Conservation (phyloP, 2,113 vertebrate genomes). For the Falco punctatus region DNA sequence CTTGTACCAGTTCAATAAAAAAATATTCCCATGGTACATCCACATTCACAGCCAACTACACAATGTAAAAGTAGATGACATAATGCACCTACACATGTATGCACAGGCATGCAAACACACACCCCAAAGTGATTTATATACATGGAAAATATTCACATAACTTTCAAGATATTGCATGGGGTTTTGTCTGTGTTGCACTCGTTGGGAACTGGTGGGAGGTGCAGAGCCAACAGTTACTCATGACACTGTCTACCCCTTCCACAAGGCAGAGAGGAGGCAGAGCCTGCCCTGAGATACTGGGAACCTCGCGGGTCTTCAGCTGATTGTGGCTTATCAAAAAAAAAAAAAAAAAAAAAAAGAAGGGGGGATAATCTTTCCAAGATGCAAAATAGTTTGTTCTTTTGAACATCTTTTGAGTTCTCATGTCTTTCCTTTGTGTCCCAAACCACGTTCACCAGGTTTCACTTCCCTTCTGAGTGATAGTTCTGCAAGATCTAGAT, state of each 20-base stretch:
- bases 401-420: background rate
- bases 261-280: background rate
- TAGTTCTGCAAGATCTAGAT: background rate
- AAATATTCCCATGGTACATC: background rate
- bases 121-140: background rate
- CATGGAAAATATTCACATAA: background rate
- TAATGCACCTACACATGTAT: background rate
- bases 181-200: background rate
- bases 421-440: conserved; percentile 35
- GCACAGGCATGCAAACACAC: background rate
- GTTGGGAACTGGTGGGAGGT: background rate
- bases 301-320: background rate
- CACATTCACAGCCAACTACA: background rate
- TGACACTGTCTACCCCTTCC: background rate
- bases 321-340: background rate
- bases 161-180: background rate
- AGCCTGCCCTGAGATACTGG: background rate
- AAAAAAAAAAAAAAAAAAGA: background rate
- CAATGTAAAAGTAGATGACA: background rate
- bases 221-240: background rate
- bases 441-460: background rate
- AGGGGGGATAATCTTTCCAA: background rate
- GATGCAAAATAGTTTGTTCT: background rate
- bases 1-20: background rate
- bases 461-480: conserved; percentile 32